Base-by-base conservation (phyloP, 2,888 invertebrate species). In the Pandemis cinnamomeana region DNA sequence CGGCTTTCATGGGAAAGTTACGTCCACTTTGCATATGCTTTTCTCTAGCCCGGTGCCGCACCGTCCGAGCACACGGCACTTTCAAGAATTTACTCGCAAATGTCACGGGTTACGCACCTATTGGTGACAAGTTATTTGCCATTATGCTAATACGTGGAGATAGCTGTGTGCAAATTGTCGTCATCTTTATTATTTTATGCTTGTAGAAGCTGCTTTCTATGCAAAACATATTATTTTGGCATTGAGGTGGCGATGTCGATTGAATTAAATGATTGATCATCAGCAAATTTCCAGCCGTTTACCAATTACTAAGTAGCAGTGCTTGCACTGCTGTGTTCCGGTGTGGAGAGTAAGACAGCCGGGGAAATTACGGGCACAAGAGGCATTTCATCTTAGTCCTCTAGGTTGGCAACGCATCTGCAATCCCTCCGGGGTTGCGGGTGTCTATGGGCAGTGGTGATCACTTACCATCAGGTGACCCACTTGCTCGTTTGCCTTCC, bases 1-100 rank as follows among this genome's bases (percentile, higher is more conserved):
- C 66, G 67, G 67, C 74, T 71, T 71, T 74, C 71, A 44, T 67
- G 67, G 66, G 74, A 74, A 74, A 74, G 74, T 70, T 70, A 55
- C 67, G 67, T 46, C 64, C 71, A 62, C 74, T 74, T 74, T 71
- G 70, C 74, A 74, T 74, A 41, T 10, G 27, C 61, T 61, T 70
- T 46, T 64, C 68, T 64, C 66, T 61, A 44, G 42, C 58, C 27
- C 11, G n/a, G n/a, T 64, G 41, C 41, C 15, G n/a, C 42, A 61
- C 61, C 61, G 27, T 36, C 27, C 11, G 27, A 27, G 27, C 13
- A 71, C 60, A 66, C 15, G 64, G 72, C 62, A 46, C 60, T 53
- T 58, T 58, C 67, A 44, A 66, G 63, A 68, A 64, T 67, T 46
- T 66, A 71, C 67, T 71, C 20, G 8, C 67, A 70, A 74, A 74